Conservation (phyloP, 2,888 invertebrate species). For the Tanypteryx hageni region DNA sequence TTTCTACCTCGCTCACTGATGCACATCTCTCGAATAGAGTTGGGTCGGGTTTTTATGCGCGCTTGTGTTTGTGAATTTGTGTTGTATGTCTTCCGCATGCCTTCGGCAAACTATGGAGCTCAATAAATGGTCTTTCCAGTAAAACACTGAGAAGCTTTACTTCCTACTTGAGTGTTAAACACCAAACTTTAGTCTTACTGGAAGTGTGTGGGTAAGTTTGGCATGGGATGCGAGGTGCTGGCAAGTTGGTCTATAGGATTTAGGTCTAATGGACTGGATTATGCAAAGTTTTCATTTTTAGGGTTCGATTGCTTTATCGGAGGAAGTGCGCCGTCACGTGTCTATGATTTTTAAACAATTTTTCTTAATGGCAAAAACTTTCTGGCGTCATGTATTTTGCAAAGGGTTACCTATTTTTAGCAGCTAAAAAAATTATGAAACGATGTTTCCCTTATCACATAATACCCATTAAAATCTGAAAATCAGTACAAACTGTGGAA, state of each 20-base stretch:
- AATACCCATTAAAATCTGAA: too few species aligned
- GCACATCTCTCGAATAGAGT: neutral
- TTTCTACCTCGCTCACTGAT: neutral
- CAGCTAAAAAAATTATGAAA: too few species aligned
- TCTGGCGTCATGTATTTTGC: too few species aligned
- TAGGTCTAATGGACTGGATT: slow-evolving; percentile 19
- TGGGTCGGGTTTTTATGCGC: neutral
- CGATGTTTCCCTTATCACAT: too few species aligned
- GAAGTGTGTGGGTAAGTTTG: neutral
- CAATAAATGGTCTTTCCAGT: neutral
- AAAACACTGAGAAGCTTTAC: neutral
- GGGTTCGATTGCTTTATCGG: neutral
- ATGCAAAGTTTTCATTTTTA: neutral
- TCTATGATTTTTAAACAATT: neutral
- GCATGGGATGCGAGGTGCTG: neutral
- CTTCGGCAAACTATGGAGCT: neutral
- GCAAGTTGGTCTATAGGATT: slow-evolving; percentile 27
- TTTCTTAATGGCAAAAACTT: too few species aligned
- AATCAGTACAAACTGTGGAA: too few species aligned
- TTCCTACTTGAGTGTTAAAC: neutral
- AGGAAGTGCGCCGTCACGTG: neutral
- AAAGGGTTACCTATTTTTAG: too few species aligned
- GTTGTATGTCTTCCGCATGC: slow-evolving; percentile 22
- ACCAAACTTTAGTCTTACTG: neutral
- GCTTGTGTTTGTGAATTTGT: neutral